These are phyloP conservation scores for human (Homo sapiens) DNA, from an alignment of 2,113 vertebrate genomes.

Conservation along the genomic window GRCh38 chr15:33310001-33310500, in stretches of 20 bases:
- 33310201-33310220: constrained; percentile 62
- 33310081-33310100: not conserved
- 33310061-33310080: not conserved
- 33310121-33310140: not conserved
- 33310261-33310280: not conserved
- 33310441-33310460: not conserved
- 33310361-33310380: not conserved
- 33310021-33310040: not conserved
- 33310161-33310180: not conserved
- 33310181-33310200: not conserved
- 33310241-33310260: not conserved
- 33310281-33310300: not conserved
- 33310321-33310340: no score
- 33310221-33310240: not conserved
- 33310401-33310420: not conserved
- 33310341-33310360: no score
- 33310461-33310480: not conserved
- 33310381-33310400: no score
- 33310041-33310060: not conserved
- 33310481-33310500: no score
- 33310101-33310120: not conserved
- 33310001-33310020: not conserved
- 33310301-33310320: not conserved
- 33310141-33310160: not conserved
- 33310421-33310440: no score